These are phyloP conservation scores for Harpegnathos saltator DNA, from an alignment of 1,140 invertebrate genomes.

Conservation along the genomic window DNA sequence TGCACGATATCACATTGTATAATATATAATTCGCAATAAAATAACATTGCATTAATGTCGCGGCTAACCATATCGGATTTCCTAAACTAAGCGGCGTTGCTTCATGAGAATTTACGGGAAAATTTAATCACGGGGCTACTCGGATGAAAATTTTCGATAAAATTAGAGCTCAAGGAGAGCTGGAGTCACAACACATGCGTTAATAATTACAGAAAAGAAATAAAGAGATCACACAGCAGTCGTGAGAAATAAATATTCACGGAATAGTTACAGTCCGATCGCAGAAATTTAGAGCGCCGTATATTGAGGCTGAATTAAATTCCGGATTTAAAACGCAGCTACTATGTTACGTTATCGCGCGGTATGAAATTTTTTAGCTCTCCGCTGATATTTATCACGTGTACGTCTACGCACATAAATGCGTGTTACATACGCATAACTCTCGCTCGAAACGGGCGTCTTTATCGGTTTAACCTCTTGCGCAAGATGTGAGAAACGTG, in stretches of 20 bases:
- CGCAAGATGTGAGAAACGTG: constrained; percentile 60
- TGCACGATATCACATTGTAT: no score
- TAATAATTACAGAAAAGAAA: not conserved
- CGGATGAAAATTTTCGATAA: not conserved
- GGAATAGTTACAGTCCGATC: no score
- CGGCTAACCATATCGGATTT: no score
- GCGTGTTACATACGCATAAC: constrained; percentile 47
- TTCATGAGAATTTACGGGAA: not conserved
- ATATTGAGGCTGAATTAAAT: not conserved
- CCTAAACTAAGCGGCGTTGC: not conserved
- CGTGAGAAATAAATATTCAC: not conserved
- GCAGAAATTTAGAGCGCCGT: no score
- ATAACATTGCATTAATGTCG: no score
- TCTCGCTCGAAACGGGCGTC: constrained; percentile 51
- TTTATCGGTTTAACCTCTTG: constrained; percentile 69
- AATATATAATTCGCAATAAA: no score
- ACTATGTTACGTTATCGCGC: constrained; percentile 18
- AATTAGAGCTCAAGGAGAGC: not conserved
- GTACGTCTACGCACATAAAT: constrained; percentile 59
- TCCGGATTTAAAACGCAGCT: not conserved
- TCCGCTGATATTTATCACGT: constrained; percentile 37
- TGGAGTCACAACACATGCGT: not conserved
- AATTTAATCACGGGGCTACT: not conserved
- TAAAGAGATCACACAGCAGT: not conserved
- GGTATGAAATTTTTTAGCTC: constrained; percentile 46